These are phyloP conservation scores for Alcedo atthis DNA, from an alignment of 2,797 vertebrate genomes.

Conservation along the genomic window DNA sequence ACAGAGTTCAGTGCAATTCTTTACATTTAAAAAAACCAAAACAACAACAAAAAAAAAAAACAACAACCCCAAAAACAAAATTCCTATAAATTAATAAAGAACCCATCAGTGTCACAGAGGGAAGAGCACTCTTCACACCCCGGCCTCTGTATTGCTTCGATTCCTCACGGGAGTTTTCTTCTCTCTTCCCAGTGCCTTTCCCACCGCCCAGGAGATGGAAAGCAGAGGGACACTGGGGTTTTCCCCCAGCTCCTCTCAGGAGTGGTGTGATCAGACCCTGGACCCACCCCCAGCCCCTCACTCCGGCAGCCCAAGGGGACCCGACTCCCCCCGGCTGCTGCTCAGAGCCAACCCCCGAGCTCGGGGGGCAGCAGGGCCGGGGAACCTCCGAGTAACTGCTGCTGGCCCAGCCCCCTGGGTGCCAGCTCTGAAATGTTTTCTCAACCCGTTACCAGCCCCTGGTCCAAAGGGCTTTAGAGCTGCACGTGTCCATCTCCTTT, in stretches of 20 bases:
- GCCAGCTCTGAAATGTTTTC: too few species aligned
- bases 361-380: too few species aligned
- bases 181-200: neutral
- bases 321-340: too few species aligned
- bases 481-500: slow-evolving; percentile 19
- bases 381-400: too few species aligned
- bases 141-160: slow-evolving; percentile 61
- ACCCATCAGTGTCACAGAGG: slow-evolving; percentile 77
- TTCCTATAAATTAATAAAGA: slow-evolving; percentile 82
- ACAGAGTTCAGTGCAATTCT: slow-evolving; percentile 98
- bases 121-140: slow-evolving; percentile 59
- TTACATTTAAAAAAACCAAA: slow-evolving; percentile 81
- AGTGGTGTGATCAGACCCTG: neutral
- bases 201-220: neutral
- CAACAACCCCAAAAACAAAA: too few species aligned
- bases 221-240: neutral
- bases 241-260: neutral
- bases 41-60: too few species aligned
- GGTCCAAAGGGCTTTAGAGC: slow-evolving; percentile 37
- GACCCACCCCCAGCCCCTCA: neutral
- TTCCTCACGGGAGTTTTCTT: neutral
- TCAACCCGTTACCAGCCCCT: too few species aligned
- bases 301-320: neutral
- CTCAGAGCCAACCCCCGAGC: too few species aligned
- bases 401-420: too few species aligned